These are phyloP conservation scores for Anthrax anthrax DNA, from an alignment of 2,888 invertebrate genomes.

Conservation along the genomic window DNA sequence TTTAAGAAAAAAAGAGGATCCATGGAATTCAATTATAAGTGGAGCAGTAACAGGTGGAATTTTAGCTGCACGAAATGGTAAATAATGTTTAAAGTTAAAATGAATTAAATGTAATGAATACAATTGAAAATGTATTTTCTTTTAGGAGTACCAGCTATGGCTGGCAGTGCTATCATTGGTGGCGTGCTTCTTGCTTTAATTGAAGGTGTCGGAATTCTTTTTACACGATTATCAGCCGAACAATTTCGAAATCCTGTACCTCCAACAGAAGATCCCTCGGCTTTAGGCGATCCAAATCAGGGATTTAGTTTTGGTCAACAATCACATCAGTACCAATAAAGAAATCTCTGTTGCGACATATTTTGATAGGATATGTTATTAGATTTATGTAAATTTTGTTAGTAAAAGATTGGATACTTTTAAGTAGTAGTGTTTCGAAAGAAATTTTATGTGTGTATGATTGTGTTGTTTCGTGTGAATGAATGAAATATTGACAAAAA, in stretches of 20 bases:
- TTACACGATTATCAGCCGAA: conserved; percentile 82
- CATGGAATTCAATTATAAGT: conserved; percentile 91
- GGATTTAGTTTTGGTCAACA: conserved; percentile 24
- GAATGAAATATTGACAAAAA: background rate
- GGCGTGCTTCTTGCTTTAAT: conserved; percentile 91
- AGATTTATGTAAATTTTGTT: background rate
- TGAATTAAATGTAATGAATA: background rate
- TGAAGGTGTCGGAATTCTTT: conserved; percentile 92
- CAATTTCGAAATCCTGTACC: conserved; percentile 77
- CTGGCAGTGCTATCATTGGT: conserved; percentile 91
- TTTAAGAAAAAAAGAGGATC: conserved; percentile 89
- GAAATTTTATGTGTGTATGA: background rate
- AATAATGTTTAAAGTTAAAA: too few species aligned
- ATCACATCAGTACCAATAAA: conserved; percentile 28
- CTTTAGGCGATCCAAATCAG: conserved; percentile 46
- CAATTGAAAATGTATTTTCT: conserved; percentile 6
- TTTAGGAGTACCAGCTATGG: conserved; percentile 65
- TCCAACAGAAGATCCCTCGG: conserved; percentile 62
- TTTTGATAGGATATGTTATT: background rate
- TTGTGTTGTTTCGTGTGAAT: background rate
- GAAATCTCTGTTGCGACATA: background rate
- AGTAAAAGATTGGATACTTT: background rate
- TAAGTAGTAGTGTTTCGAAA: background rate
- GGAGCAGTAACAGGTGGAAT: conserved; percentile 95
- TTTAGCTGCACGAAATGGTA: conserved; percentile 86